Conservation (phyloP, 2,797 vertebrate genomes). For the Pseudochirops corinnae region DNA sequence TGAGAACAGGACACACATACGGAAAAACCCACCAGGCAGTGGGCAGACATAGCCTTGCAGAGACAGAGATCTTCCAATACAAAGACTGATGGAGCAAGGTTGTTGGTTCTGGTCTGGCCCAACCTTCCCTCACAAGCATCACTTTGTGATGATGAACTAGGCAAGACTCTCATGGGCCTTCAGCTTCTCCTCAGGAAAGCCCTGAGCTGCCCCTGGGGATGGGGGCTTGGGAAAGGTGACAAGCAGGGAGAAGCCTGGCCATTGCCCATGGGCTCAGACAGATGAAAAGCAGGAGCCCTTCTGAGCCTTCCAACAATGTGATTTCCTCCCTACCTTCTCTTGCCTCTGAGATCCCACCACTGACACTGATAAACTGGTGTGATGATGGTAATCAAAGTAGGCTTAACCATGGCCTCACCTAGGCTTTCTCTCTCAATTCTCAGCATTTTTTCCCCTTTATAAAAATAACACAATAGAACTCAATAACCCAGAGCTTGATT, state of each 20-base stretch:
- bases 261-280: neutral
- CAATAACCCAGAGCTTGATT: neutral
- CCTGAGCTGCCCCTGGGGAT: neutral
- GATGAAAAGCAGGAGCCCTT: neutral
- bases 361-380: neutral
- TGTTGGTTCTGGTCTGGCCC: neutral
- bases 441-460: neutral
- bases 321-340: neutral
- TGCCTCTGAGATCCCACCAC: neutral
- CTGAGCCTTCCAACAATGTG: neutral
- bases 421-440: neutral
- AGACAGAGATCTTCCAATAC: constrained; percentile 57
- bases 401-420: neutral
- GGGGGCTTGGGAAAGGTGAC: neutral
- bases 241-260: neutral
- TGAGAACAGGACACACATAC: constrained; percentile 40
- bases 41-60: constrained; percentile 60
- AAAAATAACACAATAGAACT: neutral
- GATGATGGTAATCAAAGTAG: neutral
- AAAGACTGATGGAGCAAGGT: constrained; percentile 75
- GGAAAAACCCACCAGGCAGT: constrained; percentile 23
- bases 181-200: neutral
- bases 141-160: neutral
- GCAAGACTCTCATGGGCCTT: neutral
- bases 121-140: neutral